Base-by-base conservation (phyloP, 2,113 vertebrate genomes). In the Saimiri boliviensis region DNA sequence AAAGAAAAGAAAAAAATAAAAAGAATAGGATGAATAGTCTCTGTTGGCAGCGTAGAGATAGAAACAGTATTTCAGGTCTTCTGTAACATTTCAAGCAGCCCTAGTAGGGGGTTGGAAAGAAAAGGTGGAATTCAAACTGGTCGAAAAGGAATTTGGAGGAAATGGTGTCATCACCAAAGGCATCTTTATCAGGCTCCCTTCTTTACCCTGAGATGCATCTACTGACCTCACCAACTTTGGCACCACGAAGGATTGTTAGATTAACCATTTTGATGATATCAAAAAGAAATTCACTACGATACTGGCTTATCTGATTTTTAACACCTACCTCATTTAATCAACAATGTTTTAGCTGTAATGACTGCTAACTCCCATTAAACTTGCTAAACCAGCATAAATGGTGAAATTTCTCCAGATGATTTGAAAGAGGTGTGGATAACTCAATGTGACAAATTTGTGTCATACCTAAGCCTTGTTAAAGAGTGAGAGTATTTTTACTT, bases 301-400 rank as follows among this genome's bases (percentile, higher is more conserved):
- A 71, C 58, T 52, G 2, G 16, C 20, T 96, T 91, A 80, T 94
- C 76, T 93, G 66, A 96, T 49, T 91, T 92, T 89, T 79, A 90
- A 92, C 30, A 84, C 21, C 35, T 42, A 30, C 2, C n/a, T 23
- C 12, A 40, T 40, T 85, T 63, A 91, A 81, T 49, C 13, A 56
- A 82, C 35, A 89, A 45, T 79, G 17, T 92, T 85, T 93, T 91
- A 87, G 40, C 11, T 54, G 11, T 52, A 73, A 56, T 54, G 14
- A 58, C 52, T 91, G 42, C 16, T 94, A 32, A 32, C 66, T 16
- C 16, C 9, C 10, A 37, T 81, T 95, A 88, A 52, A 96, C 74
- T 25, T 94, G 54, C 37, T 80, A 37, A 91, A 47, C 32, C 13
- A 91, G 56, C 32, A 94, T 19, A 35, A 10, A 82, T 70, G 6